Percentiles rank a stretch among this genome's conserved stretches.
These are phyloP conservation scores for Bombus waltoni DNA, from an alignment of 1,140 invertebrate genomes.

Conservation along the genomic window DNA sequence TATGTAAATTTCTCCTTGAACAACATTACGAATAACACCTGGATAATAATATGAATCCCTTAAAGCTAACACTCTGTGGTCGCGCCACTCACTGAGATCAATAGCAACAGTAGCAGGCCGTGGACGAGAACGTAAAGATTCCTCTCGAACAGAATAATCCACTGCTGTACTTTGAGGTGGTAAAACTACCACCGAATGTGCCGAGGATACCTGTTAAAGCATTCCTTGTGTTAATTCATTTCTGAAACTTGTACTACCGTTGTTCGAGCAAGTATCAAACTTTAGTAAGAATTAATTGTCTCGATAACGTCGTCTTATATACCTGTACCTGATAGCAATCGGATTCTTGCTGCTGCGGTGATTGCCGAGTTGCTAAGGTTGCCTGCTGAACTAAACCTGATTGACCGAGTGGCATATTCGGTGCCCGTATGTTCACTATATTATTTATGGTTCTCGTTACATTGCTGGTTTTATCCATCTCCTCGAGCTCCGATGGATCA, in stretches of 20 bases:
- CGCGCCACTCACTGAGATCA: slow-evolving; percentile 95
- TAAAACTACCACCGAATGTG: slow-evolving; percentile 79
- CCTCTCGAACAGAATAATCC: slow-evolving; percentile 84
- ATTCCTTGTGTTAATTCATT: neutral
- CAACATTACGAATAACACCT: slow-evolving; percentile 86
- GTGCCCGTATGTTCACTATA: slow-evolving; percentile 67
- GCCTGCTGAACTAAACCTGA: slow-evolving; percentile 69
- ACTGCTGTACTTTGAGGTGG: slow-evolving; percentile 85
- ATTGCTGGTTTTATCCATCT: slow-evolving; percentile 80
- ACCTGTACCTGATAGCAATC: slow-evolving; percentile 74
- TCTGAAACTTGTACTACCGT: neutral
- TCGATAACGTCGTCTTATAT: neutral
- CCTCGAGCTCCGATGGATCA: slow-evolving; percentile 91
- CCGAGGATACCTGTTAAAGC: slow-evolving; percentile 60
- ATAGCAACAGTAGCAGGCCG: slow-evolving; percentile 82
- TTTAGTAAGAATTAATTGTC: neutral
- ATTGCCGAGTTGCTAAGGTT: slow-evolving; percentile 60
- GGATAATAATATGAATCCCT: slow-evolving; percentile 91
- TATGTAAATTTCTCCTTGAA: slow-evolving; percentile 77
- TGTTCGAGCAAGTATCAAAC: neutral
- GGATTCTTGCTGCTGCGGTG: slow-evolving; percentile 71
- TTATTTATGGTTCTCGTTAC: slow-evolving; percentile 74
- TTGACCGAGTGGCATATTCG: slow-evolving; percentile 64
- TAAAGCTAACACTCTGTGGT: slow-evolving; percentile 94
- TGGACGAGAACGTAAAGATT: slow-evolving; percentile 74